Percentiles rank a stretch among this genome's conserved stretches.
These are phyloP conservation scores for Carettochelys insculpta DNA, from an alignment of 2,113 vertebrate species.

Conservation along the genomic window DNA sequence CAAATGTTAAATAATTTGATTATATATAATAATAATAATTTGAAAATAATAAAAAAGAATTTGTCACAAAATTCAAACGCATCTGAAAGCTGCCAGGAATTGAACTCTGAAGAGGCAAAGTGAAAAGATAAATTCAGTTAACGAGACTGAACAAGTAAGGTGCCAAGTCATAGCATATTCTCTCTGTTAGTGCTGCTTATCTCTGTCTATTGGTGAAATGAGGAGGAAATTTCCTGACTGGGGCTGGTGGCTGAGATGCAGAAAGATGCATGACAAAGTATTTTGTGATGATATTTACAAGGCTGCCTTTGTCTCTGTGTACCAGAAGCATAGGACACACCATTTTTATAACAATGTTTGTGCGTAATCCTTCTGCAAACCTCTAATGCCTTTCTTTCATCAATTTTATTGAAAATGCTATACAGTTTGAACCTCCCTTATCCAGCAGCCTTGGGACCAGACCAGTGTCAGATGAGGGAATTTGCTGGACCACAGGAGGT, in stretches of 20 bases:
- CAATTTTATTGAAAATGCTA: constrained; percentile 48
- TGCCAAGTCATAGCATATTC: neutral
- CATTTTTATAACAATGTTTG: neutral
- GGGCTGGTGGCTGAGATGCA: neutral
- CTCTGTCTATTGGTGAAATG: neutral
- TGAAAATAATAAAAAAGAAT: too few relatives aligned
- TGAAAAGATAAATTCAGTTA: neutral
- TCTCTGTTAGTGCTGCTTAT: neutral
- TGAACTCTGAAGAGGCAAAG: neutral
- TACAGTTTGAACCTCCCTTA: too few relatives aligned
- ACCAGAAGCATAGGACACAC: neutral
- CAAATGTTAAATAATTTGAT: neutral
- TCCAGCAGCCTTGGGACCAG: too few relatives aligned
- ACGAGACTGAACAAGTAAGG: neutral
- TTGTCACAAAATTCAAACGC: neutral
- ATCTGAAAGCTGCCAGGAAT: neutral
- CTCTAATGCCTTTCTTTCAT: neutral
- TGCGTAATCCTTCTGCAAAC: too few relatives aligned
- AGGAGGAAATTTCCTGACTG: neutral
- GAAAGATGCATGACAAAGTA: neutral
- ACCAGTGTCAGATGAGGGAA: too few relatives aligned
- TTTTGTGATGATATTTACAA: neutral
- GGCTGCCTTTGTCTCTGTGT: neutral
- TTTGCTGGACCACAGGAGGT: too few relatives aligned
- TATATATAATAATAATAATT: too few relatives aligned